Evolutionary conservation across 2,888 invertebrate species (phyloP).

Genomic region (Asteroscopus sphinx): DNA sequence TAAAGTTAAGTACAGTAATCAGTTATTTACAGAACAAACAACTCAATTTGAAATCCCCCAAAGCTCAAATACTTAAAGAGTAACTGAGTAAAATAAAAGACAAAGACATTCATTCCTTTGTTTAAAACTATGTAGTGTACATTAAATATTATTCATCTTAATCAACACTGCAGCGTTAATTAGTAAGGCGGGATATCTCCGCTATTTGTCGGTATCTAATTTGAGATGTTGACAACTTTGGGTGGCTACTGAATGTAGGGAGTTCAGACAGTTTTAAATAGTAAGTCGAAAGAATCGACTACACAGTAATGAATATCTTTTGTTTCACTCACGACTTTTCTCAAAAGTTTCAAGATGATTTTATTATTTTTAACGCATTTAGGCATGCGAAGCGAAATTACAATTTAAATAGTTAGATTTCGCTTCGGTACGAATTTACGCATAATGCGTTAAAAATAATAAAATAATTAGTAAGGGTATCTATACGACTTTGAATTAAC

Average conservation of each 20-base stretch:
- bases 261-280: conserved; percentile 26
- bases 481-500: too few species aligned
- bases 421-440: too few species aligned
- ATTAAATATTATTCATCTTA: conserved; percentile 51
- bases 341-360: too few species aligned
- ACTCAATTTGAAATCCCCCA: conserved; percentile 1
- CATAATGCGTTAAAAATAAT: too few species aligned
- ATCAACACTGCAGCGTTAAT: conserved; percentile 63
- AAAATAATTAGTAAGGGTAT: too few species aligned
- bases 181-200: conserved; percentile 65
- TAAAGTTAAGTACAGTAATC: neutral
- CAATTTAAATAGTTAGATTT: too few species aligned
- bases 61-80: conserved; percentile 28
- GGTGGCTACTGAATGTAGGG: conserved; percentile 24
- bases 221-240: conserved; percentile 67
- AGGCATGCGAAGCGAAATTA: too few species aligned
- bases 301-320: too few species aligned
- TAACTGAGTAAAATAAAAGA: conserved; percentile 17
- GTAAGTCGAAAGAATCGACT: too few species aligned
- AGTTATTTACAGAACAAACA: neutral
- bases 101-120: conserved; percentile 33
- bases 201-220: conserved; percentile 75
- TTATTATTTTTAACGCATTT: too few species aligned
- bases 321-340: too few species aligned
- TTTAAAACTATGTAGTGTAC: conserved; percentile 35